Percentiles rank a stretch among this genome's conserved stretches.
These are phyloP conservation scores for Ferdinandea cuprea DNA, from an alignment of 2,888 invertebrate species.

Conservation along the genomic window DNA sequence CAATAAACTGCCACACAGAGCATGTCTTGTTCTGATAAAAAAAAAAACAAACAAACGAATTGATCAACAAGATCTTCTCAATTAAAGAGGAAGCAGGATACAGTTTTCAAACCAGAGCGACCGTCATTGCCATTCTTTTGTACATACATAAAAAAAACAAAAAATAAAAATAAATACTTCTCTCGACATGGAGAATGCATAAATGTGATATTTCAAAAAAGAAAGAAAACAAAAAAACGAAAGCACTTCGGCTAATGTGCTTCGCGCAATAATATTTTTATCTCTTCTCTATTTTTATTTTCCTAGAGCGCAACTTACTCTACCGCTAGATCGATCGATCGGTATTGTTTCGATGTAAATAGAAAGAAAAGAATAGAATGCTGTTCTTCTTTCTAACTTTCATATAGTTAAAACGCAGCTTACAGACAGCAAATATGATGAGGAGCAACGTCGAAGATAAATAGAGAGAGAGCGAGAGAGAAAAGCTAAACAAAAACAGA, in stretches of 20 bases:
- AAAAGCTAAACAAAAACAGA: neutral
- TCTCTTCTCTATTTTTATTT: conserved; percentile 35
- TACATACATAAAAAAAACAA: conserved; percentile 61
- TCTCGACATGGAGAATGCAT: conserved; percentile 63
- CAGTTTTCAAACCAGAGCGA: conserved; percentile 52
- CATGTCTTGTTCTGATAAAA: conserved; percentile 66
- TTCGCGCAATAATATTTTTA: conserved; percentile 52
- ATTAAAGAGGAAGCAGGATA: conserved; percentile 18
- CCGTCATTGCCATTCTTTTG: conserved; percentile 74
- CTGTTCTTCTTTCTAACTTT: neutral
- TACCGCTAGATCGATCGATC: conserved; percentile 16
- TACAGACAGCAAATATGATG: neutral
- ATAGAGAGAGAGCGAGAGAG: conserved; percentile 13
- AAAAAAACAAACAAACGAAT: conserved; percentile 20
- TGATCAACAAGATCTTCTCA: conserved; percentile 17
- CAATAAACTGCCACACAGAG: conserved; percentile 72
- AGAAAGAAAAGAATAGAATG: conserved; percentile 6
- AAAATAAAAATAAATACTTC: conserved; percentile 56
- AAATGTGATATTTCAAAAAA: conserved; percentile 72
- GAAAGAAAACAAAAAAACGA: too few relatives aligned
- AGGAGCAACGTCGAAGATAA: neutral
- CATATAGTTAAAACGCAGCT: neutral
- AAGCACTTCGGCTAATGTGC: conserved; percentile 69
- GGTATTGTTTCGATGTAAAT: conserved; percentile 36
- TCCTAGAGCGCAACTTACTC: conserved; percentile 30